Conservation (phyloP, 2,888 invertebrate species). For the Apamea sordens region DNA sequence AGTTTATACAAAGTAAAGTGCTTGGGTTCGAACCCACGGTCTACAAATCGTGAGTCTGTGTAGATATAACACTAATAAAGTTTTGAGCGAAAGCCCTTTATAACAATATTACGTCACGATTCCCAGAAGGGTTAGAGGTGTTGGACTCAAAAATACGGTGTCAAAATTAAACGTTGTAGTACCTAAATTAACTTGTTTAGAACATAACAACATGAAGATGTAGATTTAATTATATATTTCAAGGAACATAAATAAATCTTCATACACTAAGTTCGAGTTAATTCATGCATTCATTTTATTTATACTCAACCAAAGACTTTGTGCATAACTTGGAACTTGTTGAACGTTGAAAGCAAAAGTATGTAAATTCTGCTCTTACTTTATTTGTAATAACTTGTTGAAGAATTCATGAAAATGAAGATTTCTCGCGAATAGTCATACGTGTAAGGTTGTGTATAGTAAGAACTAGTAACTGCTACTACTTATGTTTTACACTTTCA, state of each 20-base stretch:
- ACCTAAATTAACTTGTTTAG: background rate
- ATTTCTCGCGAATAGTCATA: background rate
- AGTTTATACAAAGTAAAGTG: background rate
- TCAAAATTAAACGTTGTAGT: background rate
- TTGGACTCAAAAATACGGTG: background rate
- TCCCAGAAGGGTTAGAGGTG: background rate
- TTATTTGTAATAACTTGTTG: constrained; percentile 1
- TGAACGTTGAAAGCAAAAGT: constrained; percentile 10
- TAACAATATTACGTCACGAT: background rate
- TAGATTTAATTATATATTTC: background rate
- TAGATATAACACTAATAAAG: background rate
- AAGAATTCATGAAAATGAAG: background rate
- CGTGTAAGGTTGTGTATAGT: background rate
- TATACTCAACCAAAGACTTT: background rate
- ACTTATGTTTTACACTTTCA: background rate
- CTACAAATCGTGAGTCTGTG: background rate
- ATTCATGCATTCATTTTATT: background rate
- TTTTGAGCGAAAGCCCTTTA: background rate
- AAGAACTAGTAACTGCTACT: background rate
- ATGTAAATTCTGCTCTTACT: background rate
- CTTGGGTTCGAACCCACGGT: background rate
- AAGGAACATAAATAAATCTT: background rate
- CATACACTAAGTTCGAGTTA: background rate
- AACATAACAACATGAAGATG: background rate
- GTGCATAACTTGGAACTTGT: constrained; percentile 6